Base-by-base conservation (phyloP, 2,888 invertebrate species). In the Automeris io region DNA sequence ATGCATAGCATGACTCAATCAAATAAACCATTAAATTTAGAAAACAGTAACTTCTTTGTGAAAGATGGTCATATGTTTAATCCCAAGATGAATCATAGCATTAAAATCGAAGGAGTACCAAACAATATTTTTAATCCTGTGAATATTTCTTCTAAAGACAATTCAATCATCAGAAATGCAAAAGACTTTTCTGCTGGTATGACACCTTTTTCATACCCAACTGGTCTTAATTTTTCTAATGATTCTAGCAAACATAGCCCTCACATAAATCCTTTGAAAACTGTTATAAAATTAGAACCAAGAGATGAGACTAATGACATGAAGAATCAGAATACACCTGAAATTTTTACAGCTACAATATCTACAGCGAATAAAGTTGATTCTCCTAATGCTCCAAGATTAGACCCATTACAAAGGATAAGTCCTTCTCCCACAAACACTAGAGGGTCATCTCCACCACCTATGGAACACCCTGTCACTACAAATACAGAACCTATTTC, bases 281-380 rank as follows among this genome's bases (percentile, higher is more conserved):
- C 87, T 39, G 82, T 87, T 8, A 87, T 87, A 37, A 87, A 87
- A 53, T 62, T 87, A 43, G 88, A 87, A 55, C 87, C 87, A 7
- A 70, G 87, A 58, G 87, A 87, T 74, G 87, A 87, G 58, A 45
- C 74, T 24, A 68, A 43, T 57, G 86, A 87, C 51, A 65, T 85
- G 61, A 87, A 87, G 52, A 80, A 61, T 61, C 81, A 79, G 54
- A 85, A 82, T 49, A 78, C 78, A 40, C 76, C 86, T 44, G 87
- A 87, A 64, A 79, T 87, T 34, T 87, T 87, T 46, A 87, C 87
- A 45, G 87, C 87, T 35, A 87, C 86, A 33, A 79, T 86, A 51
- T 73, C 83, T 40, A 66, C 75, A 35, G 75, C 63, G 5, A 78
- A 65, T 51, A 83, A 82, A 64, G 79, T 86, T 24, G 85, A 83